Percentiles rank a stretch among this genome's conserved stretches.
phyloP scores from a whole-genome alignment of 1,140 invertebrate genomes.

The Zaprionus vittiger region DNA sequence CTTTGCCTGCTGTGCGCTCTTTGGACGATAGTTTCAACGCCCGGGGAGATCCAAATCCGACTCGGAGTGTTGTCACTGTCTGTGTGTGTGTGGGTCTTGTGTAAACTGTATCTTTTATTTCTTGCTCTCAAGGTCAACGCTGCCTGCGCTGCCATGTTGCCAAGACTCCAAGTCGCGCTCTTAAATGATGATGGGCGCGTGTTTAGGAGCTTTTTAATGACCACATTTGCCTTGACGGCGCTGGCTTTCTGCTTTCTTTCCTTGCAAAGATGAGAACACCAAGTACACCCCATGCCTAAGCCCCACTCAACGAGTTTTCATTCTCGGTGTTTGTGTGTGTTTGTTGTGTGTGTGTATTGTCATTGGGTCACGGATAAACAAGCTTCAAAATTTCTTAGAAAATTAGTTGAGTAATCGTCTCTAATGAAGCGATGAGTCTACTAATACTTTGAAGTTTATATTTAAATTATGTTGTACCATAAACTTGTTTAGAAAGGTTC shows the following conservation, averaged over 20 bases:
- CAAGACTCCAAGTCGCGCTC: conserved; percentile 19
- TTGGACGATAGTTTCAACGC: conserved; percentile 26
- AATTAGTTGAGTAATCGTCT: conserved; percentile 6
- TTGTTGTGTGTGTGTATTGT: not conserved
- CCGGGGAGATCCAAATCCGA: conserved; percentile 23
- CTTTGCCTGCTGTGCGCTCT: conserved; percentile 20
- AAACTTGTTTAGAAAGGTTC: too few relatives aligned
- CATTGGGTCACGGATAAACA: conserved; percentile 6
- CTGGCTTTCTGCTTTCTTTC: not conserved
- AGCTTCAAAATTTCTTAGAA: not conserved
- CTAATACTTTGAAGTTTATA: not conserved
- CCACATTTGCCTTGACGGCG: conserved; percentile 40
- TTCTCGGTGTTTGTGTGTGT: not conserved
- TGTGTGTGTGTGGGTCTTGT: conserved; percentile 23
- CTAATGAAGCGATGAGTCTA: not conserved
- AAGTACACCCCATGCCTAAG: not conserved
- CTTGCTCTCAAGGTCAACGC: conserved; percentile 26
- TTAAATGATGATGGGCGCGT: conserved; percentile 25
- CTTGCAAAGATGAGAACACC: not conserved
- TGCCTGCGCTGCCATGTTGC: conserved; percentile 9
- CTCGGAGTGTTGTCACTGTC: conserved; percentile 6
- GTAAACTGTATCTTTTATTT: conserved; percentile 26
- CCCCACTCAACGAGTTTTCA: not conserved
- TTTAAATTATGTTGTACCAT: not conserved
- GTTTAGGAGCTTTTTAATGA: conserved; percentile 42